phyloP scores from a whole-genome alignment of 2,797 vertebrate genomes.

The Peromyscus attwateri region DNA sequence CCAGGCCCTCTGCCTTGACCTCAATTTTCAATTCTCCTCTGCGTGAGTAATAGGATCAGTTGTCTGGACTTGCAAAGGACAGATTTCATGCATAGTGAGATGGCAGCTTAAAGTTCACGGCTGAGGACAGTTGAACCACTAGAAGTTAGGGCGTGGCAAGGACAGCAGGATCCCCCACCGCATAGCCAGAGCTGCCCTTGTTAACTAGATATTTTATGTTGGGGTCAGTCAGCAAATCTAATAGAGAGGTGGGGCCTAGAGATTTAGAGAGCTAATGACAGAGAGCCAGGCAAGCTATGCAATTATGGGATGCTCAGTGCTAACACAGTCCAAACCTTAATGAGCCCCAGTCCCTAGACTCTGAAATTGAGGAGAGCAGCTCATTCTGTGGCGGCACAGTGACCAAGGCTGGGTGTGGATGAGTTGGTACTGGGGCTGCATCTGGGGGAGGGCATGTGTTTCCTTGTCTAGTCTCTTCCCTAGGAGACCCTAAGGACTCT shows the following conservation, averaged over 20 bases:
- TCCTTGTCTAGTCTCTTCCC: neutral
- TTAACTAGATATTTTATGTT: conserved; percentile 64
- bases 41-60: conserved; percentile 61
- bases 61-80: neutral
- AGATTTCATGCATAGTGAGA: conserved; percentile 38
- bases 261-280: conserved; percentile 75
- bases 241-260: conserved; percentile 80
- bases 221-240: conserved; percentile 82
- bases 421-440: rapidly evolving
- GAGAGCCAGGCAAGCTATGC: conserved; percentile 78
- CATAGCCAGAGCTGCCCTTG: neutral
- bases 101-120: conserved; percentile 23
- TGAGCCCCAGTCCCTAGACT: conserved; percentile 71
- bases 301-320: conserved; percentile 82
- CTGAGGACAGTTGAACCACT: neutral
- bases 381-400: conserved; percentile 74
- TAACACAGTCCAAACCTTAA: conserved; percentile 81
- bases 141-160: neutral
- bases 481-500: neutral
- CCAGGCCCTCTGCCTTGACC: conserved; percentile 68
- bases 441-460: neutral
- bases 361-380: conserved; percentile 81
- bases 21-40: conserved; percentile 71
- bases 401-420: conserved; percentile 43
- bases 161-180: neutral